Percentiles rank a stretch among this genome's conserved stretches.
Conservation (phyloP, 2,797 vertebrate species). For the Decapterus maruadsi region DNA sequence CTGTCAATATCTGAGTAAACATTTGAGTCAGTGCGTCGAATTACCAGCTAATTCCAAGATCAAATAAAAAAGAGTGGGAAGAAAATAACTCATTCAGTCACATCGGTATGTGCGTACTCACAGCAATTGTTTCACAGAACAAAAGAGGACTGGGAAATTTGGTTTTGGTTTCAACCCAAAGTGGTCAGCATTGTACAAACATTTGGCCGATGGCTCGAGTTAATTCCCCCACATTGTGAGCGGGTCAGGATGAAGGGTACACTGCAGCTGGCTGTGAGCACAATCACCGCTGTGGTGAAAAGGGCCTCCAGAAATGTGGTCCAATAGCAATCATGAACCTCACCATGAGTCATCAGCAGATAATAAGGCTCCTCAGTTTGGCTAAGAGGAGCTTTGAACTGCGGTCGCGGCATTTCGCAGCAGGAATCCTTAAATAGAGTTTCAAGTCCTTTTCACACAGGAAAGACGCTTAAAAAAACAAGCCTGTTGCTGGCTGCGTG, state of each 20-base stretch:
- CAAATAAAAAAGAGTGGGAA: background rate
- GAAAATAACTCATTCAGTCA: background rate
- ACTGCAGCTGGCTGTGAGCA: slow-evolving; percentile 28
- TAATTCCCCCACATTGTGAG: slow-evolving; percentile 29
- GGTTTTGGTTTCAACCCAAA: slow-evolving; percentile 7
- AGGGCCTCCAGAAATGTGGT: slow-evolving; percentile 49
- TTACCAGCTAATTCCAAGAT: background rate
- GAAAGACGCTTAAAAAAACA: slow-evolving; percentile 31
- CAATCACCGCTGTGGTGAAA: slow-evolving; percentile 36
- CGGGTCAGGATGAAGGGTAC: slow-evolving; percentile 8
- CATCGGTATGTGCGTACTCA: background rate
- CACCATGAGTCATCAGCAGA: slow-evolving; percentile 54
- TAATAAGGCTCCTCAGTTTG: slow-evolving; percentile 34
- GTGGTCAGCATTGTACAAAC: slow-evolving; percentile 16
- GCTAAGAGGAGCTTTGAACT: slow-evolving; percentile 47
- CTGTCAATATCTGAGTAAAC: slow-evolving; percentile 15
- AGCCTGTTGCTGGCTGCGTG: slow-evolving; percentile 15
- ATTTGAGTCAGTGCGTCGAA: slow-evolving; percentile 1
- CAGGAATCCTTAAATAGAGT: slow-evolving; percentile 49
- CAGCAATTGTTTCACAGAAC: background rate
- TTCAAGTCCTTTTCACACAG: slow-evolving; percentile 49
- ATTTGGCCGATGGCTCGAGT: slow-evolving; percentile 26
- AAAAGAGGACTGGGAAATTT: slow-evolving; percentile 10
- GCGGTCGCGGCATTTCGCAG: slow-evolving; percentile 46
- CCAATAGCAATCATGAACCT: slow-evolving; percentile 52